phyloP scores from a whole-genome alignment of 2,888 invertebrate genomes.

The Chaetoderma sp. region DNA sequence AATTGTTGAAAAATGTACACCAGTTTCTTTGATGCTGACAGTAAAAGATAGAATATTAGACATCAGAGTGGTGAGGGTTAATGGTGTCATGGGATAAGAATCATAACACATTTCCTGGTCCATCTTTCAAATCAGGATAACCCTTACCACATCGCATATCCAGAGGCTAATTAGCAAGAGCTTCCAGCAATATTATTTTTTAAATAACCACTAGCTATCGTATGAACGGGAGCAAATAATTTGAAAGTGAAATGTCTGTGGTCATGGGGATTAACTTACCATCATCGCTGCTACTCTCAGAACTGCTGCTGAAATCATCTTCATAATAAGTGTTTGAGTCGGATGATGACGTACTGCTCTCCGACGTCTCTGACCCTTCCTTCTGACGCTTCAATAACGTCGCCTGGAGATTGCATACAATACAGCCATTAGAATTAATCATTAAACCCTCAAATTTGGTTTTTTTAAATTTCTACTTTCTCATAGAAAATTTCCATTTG shows the following conservation, averaged over 20 bases:
- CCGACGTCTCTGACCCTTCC: slow-evolving; percentile 71
- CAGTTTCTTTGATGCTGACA: too few species aligned
- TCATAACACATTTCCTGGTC: too few species aligned
- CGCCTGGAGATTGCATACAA: slow-evolving; percentile 40
- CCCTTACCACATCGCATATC: not conserved
- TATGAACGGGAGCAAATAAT: not conserved
- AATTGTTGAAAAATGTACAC: too few species aligned
- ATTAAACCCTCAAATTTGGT: too few species aligned
- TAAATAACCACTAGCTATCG: not conserved
- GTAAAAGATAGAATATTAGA: too few species aligned
- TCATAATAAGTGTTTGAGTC: slow-evolving; percentile 97
- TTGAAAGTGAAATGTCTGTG: not conserved
- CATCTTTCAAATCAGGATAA: too few species aligned
- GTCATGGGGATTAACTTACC: slow-evolving; percentile 72
- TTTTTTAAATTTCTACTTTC: too few species aligned
- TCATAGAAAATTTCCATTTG: too few species aligned
- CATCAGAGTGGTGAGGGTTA: too few species aligned
- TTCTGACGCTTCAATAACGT: slow-evolving; percentile 52
- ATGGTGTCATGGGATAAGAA: too few species aligned
- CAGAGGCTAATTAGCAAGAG: not conserved
- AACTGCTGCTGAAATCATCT: slow-evolving; percentile 89
- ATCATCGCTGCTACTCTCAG: slow-evolving; percentile 87
- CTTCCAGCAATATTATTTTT: not conserved
- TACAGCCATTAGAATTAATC: not conserved
- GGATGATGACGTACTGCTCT: slow-evolving; percentile 85